Conservation (phyloP, 2,113 vertebrate genomes). For the Rafetus swinhoei region DNA sequence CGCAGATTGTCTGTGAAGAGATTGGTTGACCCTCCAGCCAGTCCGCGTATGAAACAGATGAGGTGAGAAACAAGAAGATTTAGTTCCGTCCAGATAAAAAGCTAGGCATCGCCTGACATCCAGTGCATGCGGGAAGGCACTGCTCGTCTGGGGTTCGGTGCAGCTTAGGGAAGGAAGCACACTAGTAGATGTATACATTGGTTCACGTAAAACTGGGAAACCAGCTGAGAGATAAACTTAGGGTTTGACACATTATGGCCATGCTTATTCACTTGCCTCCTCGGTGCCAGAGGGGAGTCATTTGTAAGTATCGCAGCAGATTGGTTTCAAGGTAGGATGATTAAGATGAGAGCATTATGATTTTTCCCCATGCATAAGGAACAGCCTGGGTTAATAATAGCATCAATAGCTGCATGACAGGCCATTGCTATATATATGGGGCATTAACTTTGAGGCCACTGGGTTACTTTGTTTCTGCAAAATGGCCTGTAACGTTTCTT, state of each 20-base stretch:
- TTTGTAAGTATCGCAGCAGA: background rate
- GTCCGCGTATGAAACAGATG: background rate
- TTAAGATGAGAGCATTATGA: background rate
- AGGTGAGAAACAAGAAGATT: background rate
- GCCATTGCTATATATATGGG: background rate
- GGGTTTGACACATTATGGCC: background rate
- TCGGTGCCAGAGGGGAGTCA: background rate
- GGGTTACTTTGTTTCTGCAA: background rate
- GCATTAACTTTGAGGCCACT: background rate
- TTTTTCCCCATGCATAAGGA: rapidly evolving
- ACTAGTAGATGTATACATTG: background rate
- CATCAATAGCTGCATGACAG: background rate
- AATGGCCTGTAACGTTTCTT: background rate
- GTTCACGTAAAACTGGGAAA: background rate
- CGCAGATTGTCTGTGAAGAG: background rate
- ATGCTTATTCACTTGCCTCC: background rate
- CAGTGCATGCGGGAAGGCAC: no score
- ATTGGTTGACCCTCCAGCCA: background rate
- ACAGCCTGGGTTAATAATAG: background rate
- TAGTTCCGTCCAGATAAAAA: background rate
- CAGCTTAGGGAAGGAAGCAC: background rate
- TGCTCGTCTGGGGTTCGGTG: background rate
- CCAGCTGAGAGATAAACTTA: background rate
- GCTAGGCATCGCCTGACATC: background rate
- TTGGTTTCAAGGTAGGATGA: background rate